Evolutionary conservation across 2,888 invertebrate genomes (phyloP).

Genomic region (Linyphia triangularis): DNA sequence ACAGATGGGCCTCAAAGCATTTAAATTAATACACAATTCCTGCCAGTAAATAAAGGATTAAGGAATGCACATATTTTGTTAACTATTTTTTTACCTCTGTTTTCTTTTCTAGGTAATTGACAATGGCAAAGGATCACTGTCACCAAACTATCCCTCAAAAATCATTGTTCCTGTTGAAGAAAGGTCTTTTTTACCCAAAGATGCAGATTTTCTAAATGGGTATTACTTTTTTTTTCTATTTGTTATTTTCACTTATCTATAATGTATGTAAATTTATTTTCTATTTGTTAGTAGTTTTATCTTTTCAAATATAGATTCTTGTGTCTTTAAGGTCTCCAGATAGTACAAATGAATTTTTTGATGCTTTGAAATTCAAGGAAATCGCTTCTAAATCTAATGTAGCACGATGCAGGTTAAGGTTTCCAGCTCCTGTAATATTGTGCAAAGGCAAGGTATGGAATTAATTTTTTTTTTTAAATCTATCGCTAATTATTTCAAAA

Average conservation of each 20-base stretch:
- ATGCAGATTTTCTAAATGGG: conserved; percentile 51
- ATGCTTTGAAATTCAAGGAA: conserved; percentile 83
- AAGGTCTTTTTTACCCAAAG: conserved; percentile 39
- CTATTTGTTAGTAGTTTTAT: neutral
- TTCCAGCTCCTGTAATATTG: conserved; percentile 88
- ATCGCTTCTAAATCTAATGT: conserved; percentile 85
- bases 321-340: neutral
- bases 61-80: too few relatives aligned
- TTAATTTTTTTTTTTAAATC: neutral
- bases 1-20: too few relatives aligned
- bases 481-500: neutral
- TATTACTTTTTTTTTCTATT: neutral
- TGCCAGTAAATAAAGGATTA: too few relatives aligned
- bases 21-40: too few relatives aligned
- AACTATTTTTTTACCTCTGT: too few relatives aligned
- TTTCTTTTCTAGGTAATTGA: conserved; percentile 81
- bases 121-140: conserved; percentile 85
- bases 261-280: neutral
- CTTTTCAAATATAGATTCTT: neutral
- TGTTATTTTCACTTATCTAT: too few relatives aligned
- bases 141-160: conserved; percentile 86
- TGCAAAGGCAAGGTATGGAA: conserved; percentile 85
- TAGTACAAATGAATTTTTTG: conserved; percentile 77
- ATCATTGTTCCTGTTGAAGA: conserved; percentile 82
- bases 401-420: conserved; percentile 87